Conservation (phyloP, 2,797 vertebrate genomes). For the Enteromius argenteus region DNA sequence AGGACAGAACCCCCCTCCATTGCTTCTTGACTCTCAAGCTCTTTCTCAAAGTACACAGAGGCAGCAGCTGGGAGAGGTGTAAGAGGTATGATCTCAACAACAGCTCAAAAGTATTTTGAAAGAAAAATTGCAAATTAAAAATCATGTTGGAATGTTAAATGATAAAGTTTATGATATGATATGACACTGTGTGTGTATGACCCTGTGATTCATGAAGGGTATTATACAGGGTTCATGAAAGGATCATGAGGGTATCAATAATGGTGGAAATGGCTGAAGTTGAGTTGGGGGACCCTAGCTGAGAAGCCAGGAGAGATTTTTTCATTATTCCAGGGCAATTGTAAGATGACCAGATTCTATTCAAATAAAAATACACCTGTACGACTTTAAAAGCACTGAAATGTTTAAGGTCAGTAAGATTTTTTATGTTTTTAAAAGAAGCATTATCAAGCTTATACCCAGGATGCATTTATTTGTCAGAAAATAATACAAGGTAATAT, state of each 20-base stretch:
- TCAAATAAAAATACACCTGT: not conserved
- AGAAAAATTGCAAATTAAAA: not conserved
- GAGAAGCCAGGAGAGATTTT: not conserved
- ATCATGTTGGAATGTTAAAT: not conserved
- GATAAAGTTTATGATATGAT: constrained; percentile 28
- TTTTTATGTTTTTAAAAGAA: not conserved
- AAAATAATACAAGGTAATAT: not conserved
- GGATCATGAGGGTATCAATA: constrained; percentile 2
- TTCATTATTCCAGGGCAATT: not conserved
- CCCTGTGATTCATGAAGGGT: constrained; percentile 24
- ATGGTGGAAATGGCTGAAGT: not conserved
- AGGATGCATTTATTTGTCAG: not conserved
- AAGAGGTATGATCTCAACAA: constrained; percentile 15
- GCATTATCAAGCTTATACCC: not conserved
- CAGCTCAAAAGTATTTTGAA: not conserved
- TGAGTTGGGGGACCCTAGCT: not conserved
- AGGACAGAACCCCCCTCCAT: constrained; percentile 80
- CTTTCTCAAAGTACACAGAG: constrained; percentile 81
- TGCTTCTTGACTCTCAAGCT: constrained; percentile 76
- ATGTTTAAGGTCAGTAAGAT: not conserved
- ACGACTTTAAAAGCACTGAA: not conserved
- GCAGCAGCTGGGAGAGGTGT: constrained; percentile 79
- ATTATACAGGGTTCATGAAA: constrained; percentile 4
- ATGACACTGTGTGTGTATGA: constrained; percentile 29
- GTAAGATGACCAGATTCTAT: not conserved